Evolutionary conservation across 2,797 vertebrate species (phyloP), one percentile per base, ranked within the genome.

Genomic region (Gadopsis bispinosus): DNA sequence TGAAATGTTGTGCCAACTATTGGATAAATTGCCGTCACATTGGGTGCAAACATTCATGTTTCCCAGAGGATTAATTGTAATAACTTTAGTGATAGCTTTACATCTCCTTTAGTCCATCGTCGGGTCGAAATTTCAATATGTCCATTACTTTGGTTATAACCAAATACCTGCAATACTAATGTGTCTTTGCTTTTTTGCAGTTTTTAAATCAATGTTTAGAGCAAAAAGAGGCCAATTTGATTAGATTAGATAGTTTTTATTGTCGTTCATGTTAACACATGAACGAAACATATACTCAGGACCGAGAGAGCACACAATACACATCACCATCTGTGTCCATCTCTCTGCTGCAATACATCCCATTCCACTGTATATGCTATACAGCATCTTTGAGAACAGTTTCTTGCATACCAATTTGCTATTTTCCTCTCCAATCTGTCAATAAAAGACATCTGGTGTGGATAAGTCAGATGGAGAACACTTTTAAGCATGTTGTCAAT

Each of bases 361-460:
- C 14, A 26, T 65, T 56, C 1, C 29, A 43, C 26, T 62, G 19
- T 60, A 13, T 59, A 11, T 65, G 31, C 51, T 43, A 12, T 43
- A 35, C 65, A 59, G 45, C 35, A 48, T 76, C 41, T 73, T 50
- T 61, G 13, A 73, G 26, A 77, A 16, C 17, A 53, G 14, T 62
- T 56, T 47, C 14, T 39, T 70, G 48, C 20, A 61, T 48, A 50
- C 19, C 20, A 10, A 22, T 75, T 35, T 43, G 3, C 13, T 22
- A 22, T 83, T 50, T 65, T 63, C 61, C 8, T 13, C 16, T 11
- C 50, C 31, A 48, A 22, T 43, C 22, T 59, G 29, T 11, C 31
- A 2, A 41, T 48, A 56, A 55, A 81, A 70, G 47, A 70, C 50
- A 80, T 64, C 41, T 79, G 61, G 19, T 47, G 17, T 68, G 50